These are phyloP conservation scores for Dimorphilus gyrociliatus DNA, from an alignment of 2,888 invertebrate genomes.

Conservation along the genomic window DNA sequence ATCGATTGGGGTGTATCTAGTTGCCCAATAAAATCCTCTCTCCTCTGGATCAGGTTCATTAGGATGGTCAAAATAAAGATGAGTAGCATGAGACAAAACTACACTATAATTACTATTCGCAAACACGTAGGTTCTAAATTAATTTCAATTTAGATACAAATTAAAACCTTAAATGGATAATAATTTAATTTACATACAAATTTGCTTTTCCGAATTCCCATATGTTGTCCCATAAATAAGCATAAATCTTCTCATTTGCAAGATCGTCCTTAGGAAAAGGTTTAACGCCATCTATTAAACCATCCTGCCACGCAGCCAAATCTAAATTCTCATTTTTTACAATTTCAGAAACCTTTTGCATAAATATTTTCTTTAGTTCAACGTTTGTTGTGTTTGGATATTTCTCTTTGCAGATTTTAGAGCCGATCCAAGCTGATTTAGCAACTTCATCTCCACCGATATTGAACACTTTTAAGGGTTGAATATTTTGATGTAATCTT, in stretches of 20 bases:
- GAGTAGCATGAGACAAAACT: constrained; percentile 15
- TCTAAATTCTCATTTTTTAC: constrained; percentile 6
- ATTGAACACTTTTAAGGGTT: constrained; percentile 18
- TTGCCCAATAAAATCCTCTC: constrained; percentile 20
- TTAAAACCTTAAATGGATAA: too few species aligned
- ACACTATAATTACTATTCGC: constrained; percentile 24
- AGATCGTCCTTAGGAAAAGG: constrained; percentile 1
- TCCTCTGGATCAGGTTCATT: constrained; percentile 20
- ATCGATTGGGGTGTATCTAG: constrained; percentile 12
- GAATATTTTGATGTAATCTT: constrained; percentile 12
- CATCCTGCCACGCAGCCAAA: constrained; percentile 19
- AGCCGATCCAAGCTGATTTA: constrained; percentile 21
- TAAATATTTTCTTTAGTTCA: constrained; percentile 18
- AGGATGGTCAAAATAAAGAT: constrained; percentile 21
- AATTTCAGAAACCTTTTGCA: constrained; percentile 12
- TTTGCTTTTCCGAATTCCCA: constrained; percentile 17
- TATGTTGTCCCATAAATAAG: constrained; percentile 22
- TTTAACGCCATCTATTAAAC: constrained; percentile 4
- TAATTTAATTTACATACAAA: too few species aligned
- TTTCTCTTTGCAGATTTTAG: constrained; percentile 15
- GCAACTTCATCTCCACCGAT: constrained; percentile 29
- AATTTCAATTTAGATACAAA: too few species aligned
- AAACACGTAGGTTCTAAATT: constrained; percentile 17
- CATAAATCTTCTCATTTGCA: constrained; percentile 13
- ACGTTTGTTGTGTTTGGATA: constrained; percentile 2